These are phyloP conservation scores for Apostichopus californicus DNA, from an alignment of 35 echinoderm and acorn worm species.

Conservation along the genomic window DNA sequence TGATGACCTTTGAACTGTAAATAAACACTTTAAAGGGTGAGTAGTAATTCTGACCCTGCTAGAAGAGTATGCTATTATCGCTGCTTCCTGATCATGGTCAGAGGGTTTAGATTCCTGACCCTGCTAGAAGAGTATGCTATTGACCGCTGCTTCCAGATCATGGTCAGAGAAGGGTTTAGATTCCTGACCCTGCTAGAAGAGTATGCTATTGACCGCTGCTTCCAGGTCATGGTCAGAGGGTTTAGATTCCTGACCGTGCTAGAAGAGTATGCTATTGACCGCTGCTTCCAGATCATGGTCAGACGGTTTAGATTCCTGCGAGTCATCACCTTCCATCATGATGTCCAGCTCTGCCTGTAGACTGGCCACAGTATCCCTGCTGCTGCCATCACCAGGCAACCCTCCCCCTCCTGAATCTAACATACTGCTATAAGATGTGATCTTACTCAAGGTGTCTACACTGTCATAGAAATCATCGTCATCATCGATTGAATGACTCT, in stretches of 20 bases:
- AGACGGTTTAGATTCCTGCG: neutral
- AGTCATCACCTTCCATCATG: conserved; percentile 63
- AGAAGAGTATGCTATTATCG: no score
- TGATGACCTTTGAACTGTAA: no score
- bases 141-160: conserved; percentile 74
- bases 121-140: conserved; percentile 64
- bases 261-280: conserved; percentile 74
- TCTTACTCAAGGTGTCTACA: conserved; percentile 58
- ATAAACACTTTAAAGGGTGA: no score
- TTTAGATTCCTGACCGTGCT: neutral
- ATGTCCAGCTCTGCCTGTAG: conserved; percentile 36
- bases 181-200: conserved; percentile 7
- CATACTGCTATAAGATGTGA: neutral
- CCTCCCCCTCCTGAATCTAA: neutral
- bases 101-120: no score
- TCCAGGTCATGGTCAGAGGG: conserved; percentile 66
- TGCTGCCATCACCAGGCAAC: neutral
- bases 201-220: conserved; percentile 82
- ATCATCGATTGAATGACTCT: conserved; percentile 42
- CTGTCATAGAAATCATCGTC: conserved; percentile 65
- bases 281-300: conserved; percentile 78
- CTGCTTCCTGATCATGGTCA: no score
- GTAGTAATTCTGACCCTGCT: no score
- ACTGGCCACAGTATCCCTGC: conserved; percentile 6
- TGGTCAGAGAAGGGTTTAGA: conserved; percentile 43